A percentile compares a stretch with the other conserved stretches of the same genome.
Conservation (phyloP, 2,113 vertebrate genomes). For the Cygnus atratus region DNA sequence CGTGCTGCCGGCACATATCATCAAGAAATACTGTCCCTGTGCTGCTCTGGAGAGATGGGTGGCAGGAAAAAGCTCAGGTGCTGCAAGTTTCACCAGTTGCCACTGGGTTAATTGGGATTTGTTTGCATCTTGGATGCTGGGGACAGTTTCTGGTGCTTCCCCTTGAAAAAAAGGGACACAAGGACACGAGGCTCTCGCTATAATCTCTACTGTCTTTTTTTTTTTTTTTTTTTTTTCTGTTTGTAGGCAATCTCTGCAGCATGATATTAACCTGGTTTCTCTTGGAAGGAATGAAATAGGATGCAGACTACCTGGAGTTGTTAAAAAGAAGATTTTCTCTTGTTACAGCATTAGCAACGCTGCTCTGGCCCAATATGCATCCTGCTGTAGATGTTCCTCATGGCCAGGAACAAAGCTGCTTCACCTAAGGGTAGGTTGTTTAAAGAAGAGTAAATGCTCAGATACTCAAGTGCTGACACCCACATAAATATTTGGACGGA, state of each 20-base stretch:
- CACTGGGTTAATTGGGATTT: neutral
- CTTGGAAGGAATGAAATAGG: neutral
- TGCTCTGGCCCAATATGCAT: neutral
- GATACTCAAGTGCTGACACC: neutral
- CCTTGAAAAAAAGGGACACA: neutral
- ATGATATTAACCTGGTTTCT: neutral
- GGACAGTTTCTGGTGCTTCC: neutral
- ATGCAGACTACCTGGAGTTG: neutral
- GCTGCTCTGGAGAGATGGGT: neutral
- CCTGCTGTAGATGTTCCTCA: neutral
- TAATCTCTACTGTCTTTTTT: neutral
- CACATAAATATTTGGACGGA: neutral
- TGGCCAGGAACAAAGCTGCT: neutral
- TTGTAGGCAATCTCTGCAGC: neutral
- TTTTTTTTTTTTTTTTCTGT: neutral
- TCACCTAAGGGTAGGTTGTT: neutral
- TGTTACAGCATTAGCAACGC: fast-evolving
- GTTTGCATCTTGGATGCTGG: neutral
- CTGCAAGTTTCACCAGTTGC: neutral
- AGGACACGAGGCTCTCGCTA: fast-evolving
- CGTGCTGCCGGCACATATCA: neutral
- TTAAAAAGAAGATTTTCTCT: neutral
- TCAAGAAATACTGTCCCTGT: neutral
- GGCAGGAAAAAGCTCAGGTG: neutral
- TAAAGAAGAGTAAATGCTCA: neutral